Percentiles rank a stretch among this genome's conserved stretches.
These are phyloP conservation scores for Cairina moschata DNA, from an alignment of 2,113 vertebrate species.

Conservation along the genomic window DNA sequence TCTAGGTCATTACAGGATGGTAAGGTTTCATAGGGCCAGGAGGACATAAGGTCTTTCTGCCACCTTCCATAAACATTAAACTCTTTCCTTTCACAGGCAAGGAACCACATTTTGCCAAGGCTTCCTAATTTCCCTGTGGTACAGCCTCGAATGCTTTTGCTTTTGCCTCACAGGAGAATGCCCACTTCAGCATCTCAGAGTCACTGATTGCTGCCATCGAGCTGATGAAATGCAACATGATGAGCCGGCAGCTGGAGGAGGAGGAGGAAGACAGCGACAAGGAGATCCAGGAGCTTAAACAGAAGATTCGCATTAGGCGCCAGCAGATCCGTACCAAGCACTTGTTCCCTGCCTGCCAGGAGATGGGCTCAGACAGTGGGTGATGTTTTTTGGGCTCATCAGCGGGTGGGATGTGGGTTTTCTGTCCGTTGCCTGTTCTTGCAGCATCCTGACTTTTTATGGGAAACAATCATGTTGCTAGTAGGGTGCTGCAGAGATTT, in stretches of 20 bases:
- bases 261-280: conserved; percentile 89
- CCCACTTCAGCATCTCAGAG: conserved; percentile 98
- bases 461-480: background rate
- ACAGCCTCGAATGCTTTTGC: background rate
- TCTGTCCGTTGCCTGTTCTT: background rate
- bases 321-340: conserved; percentile 90
- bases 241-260: conserved; percentile 82
- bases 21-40: background rate
- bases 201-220: conserved; percentile 97
- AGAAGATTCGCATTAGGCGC: conserved; percentile 93
- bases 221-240: conserved; percentile 97
- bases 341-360: conserved; percentile 70
- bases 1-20: background rate
- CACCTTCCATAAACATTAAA: background rate
- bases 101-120: background rate
- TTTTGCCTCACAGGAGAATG: conserved; percentile 86
- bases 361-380: conserved; percentile 78
- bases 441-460: fast-evolving
- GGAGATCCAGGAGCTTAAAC: conserved; percentile 97
- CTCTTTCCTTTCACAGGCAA: background rate
- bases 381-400: conserved; percentile 3
- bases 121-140: background rate
- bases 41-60: background rate
- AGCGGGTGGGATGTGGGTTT: background rate
- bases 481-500: background rate